Evolutionary conservation across 2,113 vertebrate genomes (phyloP), one percentile per base, ranked within the genome.

Genomic region (Esox niger): DNA sequence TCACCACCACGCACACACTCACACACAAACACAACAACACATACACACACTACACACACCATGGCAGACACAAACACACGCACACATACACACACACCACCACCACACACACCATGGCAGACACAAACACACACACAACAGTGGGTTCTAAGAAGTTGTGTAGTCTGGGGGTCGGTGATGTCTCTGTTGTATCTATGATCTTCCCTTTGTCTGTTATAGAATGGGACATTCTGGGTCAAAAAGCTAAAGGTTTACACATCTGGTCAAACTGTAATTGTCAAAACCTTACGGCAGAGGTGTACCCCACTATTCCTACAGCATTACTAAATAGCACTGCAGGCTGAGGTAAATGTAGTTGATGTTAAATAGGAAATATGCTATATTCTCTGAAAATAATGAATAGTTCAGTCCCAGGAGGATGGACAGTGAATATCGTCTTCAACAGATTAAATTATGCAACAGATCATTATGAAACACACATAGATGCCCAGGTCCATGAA

Each of bases 211-310:
- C n/a, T 61, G 59, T 61, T 61, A 33, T 11, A 11, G 7, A 61
- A 55, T 0, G 0, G 20, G 66, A 62, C 72, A 79, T 43, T 73
- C 6, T 74, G 30, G 73, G 73, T 79, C 68, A 85, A 52, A 64
- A 30, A 31, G 38, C 54, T 11, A 1, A 33, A 71, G 71, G 73
- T 23, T 30, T 32, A 20, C 59, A 70, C 29, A 54, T 11, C 35
- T 13, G 64, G 64, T 71, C 62, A 75, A 35, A 61, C 17, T n/a
- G 4, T 61, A 15, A 52, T 52, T 15, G 47, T n/a, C 5, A 2
- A 52, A 21, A 6, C 47, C n/a, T n/a, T 52, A n/a, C 47, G 2
- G 8, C 47, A 52, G 47, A 52, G n/a, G 47, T 52, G 20, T n/a
- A 43, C 38, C 38, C 38, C 38, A 43, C 38, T 43, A 52, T 23